Evolutionary conservation across 2,888 invertebrate genomes (phyloP).

Genomic region (Drosophila mettleri): DNA sequence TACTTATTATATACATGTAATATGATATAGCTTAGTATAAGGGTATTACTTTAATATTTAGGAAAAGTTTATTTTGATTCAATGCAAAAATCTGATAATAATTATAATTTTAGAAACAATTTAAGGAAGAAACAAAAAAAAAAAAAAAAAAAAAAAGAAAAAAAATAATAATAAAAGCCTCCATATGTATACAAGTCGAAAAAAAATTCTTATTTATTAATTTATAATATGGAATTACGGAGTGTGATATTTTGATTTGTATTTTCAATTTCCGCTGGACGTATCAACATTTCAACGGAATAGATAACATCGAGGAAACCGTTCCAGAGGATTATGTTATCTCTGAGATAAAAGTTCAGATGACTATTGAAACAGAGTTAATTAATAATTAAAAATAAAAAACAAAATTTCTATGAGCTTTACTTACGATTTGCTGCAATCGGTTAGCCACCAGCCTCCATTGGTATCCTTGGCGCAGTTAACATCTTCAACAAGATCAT

Average conservation of each 20-base stretch:
- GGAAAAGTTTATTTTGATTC: constrained; percentile 40
- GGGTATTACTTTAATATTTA: constrained; percentile 46
- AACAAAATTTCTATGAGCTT: neutral
- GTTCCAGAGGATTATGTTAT: constrained; percentile 20
- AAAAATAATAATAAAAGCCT: constrained; percentile 28
- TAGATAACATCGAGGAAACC: accelerated
- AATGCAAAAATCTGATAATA: constrained; percentile 52
- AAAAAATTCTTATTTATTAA: neutral
- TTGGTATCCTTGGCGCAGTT: constrained; percentile 20
- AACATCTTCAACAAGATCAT: neutral
- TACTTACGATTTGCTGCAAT: constrained; percentile 23
- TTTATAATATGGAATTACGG: neutral
- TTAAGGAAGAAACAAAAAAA: constrained; percentile 29
- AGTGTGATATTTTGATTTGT: neutral
- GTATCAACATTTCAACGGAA: constrained; percentile 17
- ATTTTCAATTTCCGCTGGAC: constrained; percentile 5
- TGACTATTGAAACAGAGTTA: neutral
- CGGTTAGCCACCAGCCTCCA: constrained; percentile 28
- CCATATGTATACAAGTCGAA: constrained; percentile 24
- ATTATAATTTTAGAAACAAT: constrained; percentile 41
- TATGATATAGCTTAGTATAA: constrained; percentile 32
- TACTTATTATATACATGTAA: constrained; percentile 24
- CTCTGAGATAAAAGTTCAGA: constrained; percentile 6
- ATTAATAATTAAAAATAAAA: too few species aligned
- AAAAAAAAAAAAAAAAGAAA: constrained; percentile 37